Evolutionary conservation across 2,113 vertebrate species (phyloP).

Genomic region (Pachycephala philippinensis): DNA sequence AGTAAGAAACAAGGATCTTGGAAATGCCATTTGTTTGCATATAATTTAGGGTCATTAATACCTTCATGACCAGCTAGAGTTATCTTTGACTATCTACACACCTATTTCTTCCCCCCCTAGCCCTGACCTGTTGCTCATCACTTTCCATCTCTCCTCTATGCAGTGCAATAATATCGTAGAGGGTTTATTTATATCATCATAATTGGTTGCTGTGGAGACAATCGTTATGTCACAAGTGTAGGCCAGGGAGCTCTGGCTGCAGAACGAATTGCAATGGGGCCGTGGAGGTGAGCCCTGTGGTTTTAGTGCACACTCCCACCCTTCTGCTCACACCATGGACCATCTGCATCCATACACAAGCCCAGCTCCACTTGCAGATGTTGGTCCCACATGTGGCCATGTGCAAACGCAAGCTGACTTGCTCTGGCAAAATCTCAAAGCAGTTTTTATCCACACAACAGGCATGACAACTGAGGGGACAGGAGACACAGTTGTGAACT

Average conservation of each 20-base stretch:
- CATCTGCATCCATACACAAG: not conserved
- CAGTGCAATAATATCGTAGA: not conserved
- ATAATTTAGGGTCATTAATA: not conserved
- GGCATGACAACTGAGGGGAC: not conserved
- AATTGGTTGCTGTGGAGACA: slow-evolving; percentile 43
- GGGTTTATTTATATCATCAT: slow-evolving; percentile 32
- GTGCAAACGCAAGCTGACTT: not conserved
- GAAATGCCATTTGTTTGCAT: not conserved
- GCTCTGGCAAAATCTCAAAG: not conserved
- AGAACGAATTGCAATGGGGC: not conserved
- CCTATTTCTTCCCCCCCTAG: not conserved
- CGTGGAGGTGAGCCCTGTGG: not conserved
- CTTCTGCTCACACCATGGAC: not conserved
- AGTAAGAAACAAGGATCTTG: not conserved
- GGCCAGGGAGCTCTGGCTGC: not conserved
- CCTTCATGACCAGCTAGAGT: not conserved
- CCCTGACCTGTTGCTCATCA: not conserved
- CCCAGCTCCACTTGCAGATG: not conserved
- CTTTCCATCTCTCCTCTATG: not conserved
- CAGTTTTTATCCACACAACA: not conserved
- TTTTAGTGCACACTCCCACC: not conserved
- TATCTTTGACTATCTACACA: not conserved
- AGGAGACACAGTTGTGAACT: not conserved
- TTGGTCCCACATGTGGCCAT: not conserved
- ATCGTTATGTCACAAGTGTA: slow-evolving; percentile 2